Conservation (phyloP, 2,113 vertebrate species). For the Gorilla gorilla region DNA sequence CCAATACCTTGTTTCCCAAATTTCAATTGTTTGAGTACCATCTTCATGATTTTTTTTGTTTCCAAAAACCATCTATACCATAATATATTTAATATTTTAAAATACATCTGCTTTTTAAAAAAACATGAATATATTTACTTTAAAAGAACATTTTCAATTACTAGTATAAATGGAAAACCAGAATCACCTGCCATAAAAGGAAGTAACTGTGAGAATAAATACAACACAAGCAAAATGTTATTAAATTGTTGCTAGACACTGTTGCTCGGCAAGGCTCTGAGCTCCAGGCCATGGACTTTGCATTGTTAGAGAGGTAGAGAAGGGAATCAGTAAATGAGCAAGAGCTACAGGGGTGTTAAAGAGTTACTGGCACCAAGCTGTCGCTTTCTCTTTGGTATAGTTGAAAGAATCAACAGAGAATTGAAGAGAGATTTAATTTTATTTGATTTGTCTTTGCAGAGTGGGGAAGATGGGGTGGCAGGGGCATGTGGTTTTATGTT, state of each 20-base stretch:
- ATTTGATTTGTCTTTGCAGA: background rate
- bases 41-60: background rate
- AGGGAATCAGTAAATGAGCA: background rate
- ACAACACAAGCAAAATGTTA: background rate
- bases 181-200: background rate
- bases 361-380: background rate
- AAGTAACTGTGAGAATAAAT: background rate
- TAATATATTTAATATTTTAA: background rate
- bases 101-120: background rate
- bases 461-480: no score
- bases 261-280: background rate
- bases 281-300: background rate
- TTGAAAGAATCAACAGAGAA: background rate
- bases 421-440: background rate
- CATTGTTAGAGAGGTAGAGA: background rate
- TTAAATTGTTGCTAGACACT: background rate
- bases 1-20: background rate
- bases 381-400: background rate
- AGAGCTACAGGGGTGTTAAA: background rate
- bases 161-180: background rate
- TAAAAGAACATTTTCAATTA: constrained; percentile 29
- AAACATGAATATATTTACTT: background rate
- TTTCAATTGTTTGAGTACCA: background rate
- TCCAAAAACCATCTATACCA: background rate
- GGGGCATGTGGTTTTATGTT: background rate